These are phyloP conservation scores for Meloe dianella DNA, from an alignment of 2,888 invertebrate genomes.

Conservation along the genomic window DNA sequence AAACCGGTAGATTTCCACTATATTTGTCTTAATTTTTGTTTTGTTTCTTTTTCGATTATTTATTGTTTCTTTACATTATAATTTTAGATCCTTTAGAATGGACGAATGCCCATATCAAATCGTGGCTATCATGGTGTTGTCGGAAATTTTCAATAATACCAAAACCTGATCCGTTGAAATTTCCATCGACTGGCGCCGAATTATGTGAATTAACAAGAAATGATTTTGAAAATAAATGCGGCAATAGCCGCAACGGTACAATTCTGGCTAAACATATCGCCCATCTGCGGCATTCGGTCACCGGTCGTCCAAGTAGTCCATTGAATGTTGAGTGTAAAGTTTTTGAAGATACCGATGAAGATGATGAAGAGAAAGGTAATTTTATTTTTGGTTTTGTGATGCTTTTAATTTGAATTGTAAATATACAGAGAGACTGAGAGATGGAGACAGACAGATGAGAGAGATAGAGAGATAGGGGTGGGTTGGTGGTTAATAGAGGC, in stretches of 20 bases:
- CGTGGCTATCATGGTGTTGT: conserved; percentile 70
- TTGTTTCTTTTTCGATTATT: background rate
- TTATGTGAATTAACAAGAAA: conserved; percentile 67
- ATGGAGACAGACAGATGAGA: too few relatives aligned
- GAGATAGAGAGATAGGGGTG: too few relatives aligned
- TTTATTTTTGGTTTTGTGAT: too few relatives aligned
- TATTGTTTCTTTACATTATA: background rate
- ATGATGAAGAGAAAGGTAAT: conserved; percentile 47
- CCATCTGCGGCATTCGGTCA: conserved; percentile 65
- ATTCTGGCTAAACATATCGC: conserved; percentile 69
- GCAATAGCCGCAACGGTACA: conserved; percentile 60
- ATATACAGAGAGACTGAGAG: too few relatives aligned
- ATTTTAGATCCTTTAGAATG: conserved; percentile 69
- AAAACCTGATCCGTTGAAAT: conserved; percentile 61
- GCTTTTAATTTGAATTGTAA: conserved; percentile 9
- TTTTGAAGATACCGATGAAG: conserved; percentile 49
- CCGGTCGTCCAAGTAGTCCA: conserved; percentile 66
- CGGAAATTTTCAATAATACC: conserved; percentile 66
- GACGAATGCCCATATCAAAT: conserved; percentile 64
- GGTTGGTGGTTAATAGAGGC: background rate
- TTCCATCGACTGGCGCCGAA: conserved; percentile 65
- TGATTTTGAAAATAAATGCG: conserved; percentile 66
- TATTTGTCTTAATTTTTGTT: too few relatives aligned
- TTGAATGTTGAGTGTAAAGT: conserved; percentile 62
- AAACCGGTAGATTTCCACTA: too few relatives aligned